Evolutionary conservation across 2,797 vertebrate species (phyloP).

Genomic region (Fistularia commersonii): DNA sequence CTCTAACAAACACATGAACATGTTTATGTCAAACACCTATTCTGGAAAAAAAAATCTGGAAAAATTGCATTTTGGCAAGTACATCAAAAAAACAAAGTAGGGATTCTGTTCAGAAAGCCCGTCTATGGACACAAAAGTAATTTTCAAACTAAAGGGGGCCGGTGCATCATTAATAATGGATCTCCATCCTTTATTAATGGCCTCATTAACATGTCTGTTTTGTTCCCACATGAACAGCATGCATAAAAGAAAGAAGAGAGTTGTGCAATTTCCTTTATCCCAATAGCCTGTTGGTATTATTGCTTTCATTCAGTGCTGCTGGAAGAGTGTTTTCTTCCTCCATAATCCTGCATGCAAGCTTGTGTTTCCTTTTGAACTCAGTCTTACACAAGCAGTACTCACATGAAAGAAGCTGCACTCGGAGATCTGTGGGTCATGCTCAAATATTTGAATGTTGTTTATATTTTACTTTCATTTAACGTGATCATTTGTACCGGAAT

Average conservation of each 20-base stretch:
- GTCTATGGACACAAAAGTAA: slow-evolving; percentile 27
- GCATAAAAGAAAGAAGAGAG: slow-evolving; percentile 22
- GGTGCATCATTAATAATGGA: slow-evolving; percentile 68
- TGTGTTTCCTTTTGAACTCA: slow-evolving; percentile 11
- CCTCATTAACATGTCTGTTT: slow-evolving; percentile 59
- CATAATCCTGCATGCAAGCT: not conserved
- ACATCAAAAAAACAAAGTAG: too few species aligned
- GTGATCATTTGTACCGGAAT: too few species aligned
- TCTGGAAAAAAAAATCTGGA: too few species aligned
- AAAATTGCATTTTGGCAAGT: too few species aligned
- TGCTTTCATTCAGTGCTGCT: slow-evolving; percentile 7
- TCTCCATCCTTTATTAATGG: slow-evolving; percentile 67
- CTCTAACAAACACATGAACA: too few species aligned
- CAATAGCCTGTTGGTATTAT: slow-evolving; percentile 27
- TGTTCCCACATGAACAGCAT: slow-evolving; percentile 32
- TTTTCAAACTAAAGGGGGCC: slow-evolving; percentile 56
- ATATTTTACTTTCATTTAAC: not conserved
- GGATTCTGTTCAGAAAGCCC: not conserved
- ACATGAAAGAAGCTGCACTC: not conserved
- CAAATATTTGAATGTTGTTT: slow-evolving; percentile 12
- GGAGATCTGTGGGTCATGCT: not conserved
- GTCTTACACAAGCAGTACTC: slow-evolving; percentile 2
- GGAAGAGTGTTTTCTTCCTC: slow-evolving; percentile 8
- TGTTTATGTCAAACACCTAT: too few species aligned
- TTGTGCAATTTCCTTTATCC: slow-evolving; percentile 20